Evolutionary conservation across 2,888 invertebrate genomes (phyloP).

Genomic region (Leptinotarsa haldemani): DNA sequence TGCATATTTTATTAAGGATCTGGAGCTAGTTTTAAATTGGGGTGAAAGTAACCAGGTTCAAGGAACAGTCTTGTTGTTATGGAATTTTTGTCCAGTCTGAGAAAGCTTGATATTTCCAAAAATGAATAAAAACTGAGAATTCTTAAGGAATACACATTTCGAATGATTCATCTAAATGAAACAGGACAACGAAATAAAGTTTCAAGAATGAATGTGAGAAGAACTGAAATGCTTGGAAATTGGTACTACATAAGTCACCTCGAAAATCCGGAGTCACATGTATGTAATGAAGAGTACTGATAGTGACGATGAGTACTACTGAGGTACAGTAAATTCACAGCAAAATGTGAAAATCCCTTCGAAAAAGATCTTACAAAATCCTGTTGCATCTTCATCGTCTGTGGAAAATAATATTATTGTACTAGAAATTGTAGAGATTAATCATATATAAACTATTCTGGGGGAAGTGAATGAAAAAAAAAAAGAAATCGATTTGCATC

Average conservation of each 20-base stretch:
- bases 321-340: neutral
- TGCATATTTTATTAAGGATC: no score
- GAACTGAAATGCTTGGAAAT: neutral
- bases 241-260: neutral
- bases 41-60: no score
- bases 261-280: neutral
- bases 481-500: neutral
- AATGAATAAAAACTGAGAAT: no score
- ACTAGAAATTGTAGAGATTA: neutral
- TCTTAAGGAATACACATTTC: neutral
- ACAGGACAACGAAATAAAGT: neutral
- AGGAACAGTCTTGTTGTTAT: no score
- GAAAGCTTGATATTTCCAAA: no score
- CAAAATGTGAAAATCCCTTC: neutral
- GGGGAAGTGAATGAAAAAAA: neutral
- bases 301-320: neutral
- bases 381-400: neutral
- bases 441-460: neutral
- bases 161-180: slow-evolving; percentile 6
- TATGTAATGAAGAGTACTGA: neutral
- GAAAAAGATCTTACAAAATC: neutral
- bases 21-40: no score
- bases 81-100: no score
- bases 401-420: neutral
- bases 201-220: no score